Conservation (phyloP, 2,797 vertebrate species). For the Erpetoichthys calabaricus region DNA sequence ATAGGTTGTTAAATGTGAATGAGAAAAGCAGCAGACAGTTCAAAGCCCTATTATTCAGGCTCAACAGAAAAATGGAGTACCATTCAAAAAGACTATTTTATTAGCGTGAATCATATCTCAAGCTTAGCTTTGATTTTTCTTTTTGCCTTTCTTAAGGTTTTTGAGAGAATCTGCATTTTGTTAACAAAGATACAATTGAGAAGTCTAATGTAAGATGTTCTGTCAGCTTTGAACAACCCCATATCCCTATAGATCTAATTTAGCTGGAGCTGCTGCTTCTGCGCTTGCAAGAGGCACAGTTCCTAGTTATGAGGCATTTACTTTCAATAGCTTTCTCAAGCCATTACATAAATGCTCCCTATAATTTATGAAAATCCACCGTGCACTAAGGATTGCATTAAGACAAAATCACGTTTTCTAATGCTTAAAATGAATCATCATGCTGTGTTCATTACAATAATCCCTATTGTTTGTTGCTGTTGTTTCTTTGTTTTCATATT, state of each 20-base stretch:
- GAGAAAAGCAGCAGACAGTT: background rate
- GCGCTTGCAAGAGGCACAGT: background rate
- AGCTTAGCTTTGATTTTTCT: constrained; percentile 1
- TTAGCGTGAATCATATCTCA: background rate
- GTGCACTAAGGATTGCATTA: background rate
- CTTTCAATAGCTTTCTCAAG: background rate
- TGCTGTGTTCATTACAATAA: too few relatives aligned
- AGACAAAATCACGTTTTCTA: too few relatives aligned
- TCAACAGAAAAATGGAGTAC: too few relatives aligned
- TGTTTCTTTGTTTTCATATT: too few relatives aligned
- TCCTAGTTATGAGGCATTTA: background rate
- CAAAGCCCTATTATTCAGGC: background rate
- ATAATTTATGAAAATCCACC: constrained; percentile 1
- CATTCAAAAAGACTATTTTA: background rate
- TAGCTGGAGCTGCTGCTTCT: constrained; percentile 1
- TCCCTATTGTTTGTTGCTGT: too few relatives aligned
- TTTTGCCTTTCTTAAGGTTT: background rate
- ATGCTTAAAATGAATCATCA: too few relatives aligned
- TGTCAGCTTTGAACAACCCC: background rate
- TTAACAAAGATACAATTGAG: background rate
- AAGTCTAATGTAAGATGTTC: background rate
- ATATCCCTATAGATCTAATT: constrained; percentile 6
- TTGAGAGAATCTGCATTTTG: constrained; percentile 1
- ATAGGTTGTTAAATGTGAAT: background rate
- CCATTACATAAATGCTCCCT: background rate